These are phyloP conservation scores for Silurus meridionalis DNA, from an alignment of 2,113 vertebrate genomes.

Conservation along the genomic window DNA sequence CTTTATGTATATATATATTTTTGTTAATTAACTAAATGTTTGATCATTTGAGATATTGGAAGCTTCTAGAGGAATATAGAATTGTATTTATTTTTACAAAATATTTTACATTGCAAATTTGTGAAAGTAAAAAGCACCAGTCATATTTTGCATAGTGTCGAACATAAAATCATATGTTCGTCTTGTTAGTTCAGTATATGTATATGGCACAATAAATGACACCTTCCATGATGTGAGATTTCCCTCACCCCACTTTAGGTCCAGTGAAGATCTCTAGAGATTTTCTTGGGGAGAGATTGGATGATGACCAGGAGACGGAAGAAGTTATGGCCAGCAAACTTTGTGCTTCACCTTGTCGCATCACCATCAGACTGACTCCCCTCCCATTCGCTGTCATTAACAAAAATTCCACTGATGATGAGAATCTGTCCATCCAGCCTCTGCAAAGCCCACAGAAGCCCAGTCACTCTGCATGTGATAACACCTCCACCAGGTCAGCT, in stretches of 20 bases:
- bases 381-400: background rate
- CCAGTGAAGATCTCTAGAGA: conserved; percentile 61
- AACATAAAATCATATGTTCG: background rate
- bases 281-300: conserved; percentile 67
- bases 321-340: conserved; percentile 58
- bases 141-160: background rate
- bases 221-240: too few relatives aligned
- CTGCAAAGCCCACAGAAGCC: conserved; percentile 25
- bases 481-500: conserved; percentile 58
- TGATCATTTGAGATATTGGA: background rate
- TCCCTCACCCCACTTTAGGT: conserved; percentile 60
- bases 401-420: background rate
- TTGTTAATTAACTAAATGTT: background rate
- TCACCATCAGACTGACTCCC: conserved; percentile 55
- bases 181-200: background rate
- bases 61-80: background rate
- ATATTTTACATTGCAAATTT: background rate
- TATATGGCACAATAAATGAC: background rate
- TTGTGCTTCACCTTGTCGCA: conserved; percentile 63
- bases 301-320: conserved; percentile 63
- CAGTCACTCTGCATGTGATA: conserved; percentile 4
- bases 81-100: background rate
- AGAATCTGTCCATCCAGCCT: background rate
- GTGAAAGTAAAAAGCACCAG: background rate
- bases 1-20: background rate